Evolutionary conservation across 1,140 invertebrate genomes (phyloP), one percentile per base, ranked within the genome.

Genomic region (Calosoma granatense): DNA sequence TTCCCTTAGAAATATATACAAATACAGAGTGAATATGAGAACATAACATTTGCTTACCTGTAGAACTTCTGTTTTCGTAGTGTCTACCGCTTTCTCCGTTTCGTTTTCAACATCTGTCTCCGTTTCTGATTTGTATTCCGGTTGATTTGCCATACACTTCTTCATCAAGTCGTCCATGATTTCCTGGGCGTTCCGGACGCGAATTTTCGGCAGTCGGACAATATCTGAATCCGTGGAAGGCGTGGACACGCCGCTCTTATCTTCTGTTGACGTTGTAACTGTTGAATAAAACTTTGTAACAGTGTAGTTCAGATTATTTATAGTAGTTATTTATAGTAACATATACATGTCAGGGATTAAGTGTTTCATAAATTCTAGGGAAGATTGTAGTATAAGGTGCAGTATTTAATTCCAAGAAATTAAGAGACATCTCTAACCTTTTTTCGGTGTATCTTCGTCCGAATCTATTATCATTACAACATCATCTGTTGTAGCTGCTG

Each of bases 91-190:
- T 30, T 30, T 30, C 14, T 30, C 26, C 4, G 14, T 30, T 47
- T 47, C 41, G 3, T 4, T 47, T 47, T 47, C 41, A 17, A 4
- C 9, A 54, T 64, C 61, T 2, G 58, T 58, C n/a, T 64, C 61
- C 9, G 55, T 61, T 54, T 61, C 55, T 6, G 19, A 20, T 55
- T 19, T 19, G 19, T 26, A 19, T 47, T 47, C 41, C 9, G 41
- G 41, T 72, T 11, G 70, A 22, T 68, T 69, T 57, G 71, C 68
- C 71, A 74, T 73, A 6, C 66, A 70, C 59, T 74, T 66, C 57
- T 73, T 72, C 74, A 77, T 76, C 55, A 78, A 66, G 14, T 67
- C 67, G 55, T 77, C 75, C 62, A 78, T 72, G 56, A 78, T 65
- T 22, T 74, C 70, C 57, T 77, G 75, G 14, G 75, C 68, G 61